phyloP scores from a whole-genome alignment of 2,113 vertebrate species.

The Cyanoramphus novaezelandiae region DNA sequence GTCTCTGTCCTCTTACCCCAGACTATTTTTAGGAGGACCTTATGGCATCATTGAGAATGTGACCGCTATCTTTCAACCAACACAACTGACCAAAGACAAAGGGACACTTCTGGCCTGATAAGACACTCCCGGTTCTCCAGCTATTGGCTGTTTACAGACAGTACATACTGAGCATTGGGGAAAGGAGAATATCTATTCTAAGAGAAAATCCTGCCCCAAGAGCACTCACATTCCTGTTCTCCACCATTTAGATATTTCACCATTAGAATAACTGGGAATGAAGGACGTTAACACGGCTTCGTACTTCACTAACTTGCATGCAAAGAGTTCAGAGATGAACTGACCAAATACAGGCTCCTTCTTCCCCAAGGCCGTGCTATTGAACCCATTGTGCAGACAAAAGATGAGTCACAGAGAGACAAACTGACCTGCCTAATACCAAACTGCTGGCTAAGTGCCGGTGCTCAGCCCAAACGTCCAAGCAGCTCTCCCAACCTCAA shows the following conservation, averaged over 20 bases:
- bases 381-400: not conserved
- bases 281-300: not conserved
- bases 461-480: not conserved
- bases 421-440: not conserved
- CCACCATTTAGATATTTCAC: not conserved
- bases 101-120: not conserved
- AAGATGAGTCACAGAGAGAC: not conserved
- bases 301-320: not conserved
- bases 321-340: not conserved
- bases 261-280: not conserved
- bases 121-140: not conserved
- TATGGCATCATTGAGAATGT: not conserved
- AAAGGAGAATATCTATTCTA: not conserved
- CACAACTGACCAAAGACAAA: not conserved
- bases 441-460: not conserved
- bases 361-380: not conserved
- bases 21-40: constrained; percentile 8
- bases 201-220: not conserved
- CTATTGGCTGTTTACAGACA: not conserved
- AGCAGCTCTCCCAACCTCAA: not conserved
- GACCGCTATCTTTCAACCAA: not conserved
- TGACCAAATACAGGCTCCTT: not conserved
- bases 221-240: not conserved
- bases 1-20: not conserved
- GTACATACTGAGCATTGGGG: not conserved